phyloP scores from a whole-genome alignment of 2,797 vertebrate species.

The Champsocephalus esox region DNA sequence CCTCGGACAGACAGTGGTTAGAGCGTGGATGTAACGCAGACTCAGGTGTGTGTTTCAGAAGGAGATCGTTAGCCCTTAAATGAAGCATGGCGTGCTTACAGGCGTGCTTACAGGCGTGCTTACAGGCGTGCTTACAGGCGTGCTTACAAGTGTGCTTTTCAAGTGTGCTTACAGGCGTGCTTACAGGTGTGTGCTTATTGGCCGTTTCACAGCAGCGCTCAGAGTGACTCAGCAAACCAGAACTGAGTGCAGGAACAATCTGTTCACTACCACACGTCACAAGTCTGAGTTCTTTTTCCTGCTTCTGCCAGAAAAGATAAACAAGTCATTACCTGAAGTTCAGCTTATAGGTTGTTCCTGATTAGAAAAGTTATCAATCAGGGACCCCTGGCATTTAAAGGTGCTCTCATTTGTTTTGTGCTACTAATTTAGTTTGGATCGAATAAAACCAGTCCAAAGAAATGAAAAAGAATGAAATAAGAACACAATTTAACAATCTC shows the following conservation, averaged over 20 bases:
- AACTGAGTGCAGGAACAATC: slow-evolving; percentile 29
- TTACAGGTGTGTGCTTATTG: slow-evolving; percentile 32
- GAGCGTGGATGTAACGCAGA: slow-evolving; percentile 1
- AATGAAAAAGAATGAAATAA: background rate
- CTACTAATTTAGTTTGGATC: background rate
- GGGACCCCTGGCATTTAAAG: slow-evolving; percentile 31
- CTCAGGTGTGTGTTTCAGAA: slow-evolving; percentile 40
- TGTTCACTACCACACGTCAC: slow-evolving; percentile 4
- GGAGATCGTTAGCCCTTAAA: slow-evolving; percentile 52
- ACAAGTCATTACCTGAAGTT: slow-evolving; percentile 48
- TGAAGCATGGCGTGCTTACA: slow-evolving; percentile 58
- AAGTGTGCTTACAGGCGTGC: slow-evolving; percentile 61
- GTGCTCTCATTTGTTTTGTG: slow-evolving; percentile 24
- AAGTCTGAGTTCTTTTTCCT: background rate
- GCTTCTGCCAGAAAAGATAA: slow-evolving; percentile 12
- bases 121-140: slow-evolving; percentile 64
- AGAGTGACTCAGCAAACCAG: slow-evolving; percentile 40
- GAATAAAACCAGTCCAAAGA: background rate
- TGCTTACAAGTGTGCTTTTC: too few relatives aligned
- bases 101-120: slow-evolving; percentile 38
- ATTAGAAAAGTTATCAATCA: slow-evolving; percentile 26
- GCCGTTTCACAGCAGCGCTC: slow-evolving; percentile 30
- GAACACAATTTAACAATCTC: background rate
- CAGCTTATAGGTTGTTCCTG: slow-evolving; percentile 17
- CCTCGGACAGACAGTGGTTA: slow-evolving; percentile 31